These are phyloP conservation scores for Spilosoma lubricipeda DNA, from an alignment of 2,888 invertebrate species.

Conservation along the genomic window DNA sequence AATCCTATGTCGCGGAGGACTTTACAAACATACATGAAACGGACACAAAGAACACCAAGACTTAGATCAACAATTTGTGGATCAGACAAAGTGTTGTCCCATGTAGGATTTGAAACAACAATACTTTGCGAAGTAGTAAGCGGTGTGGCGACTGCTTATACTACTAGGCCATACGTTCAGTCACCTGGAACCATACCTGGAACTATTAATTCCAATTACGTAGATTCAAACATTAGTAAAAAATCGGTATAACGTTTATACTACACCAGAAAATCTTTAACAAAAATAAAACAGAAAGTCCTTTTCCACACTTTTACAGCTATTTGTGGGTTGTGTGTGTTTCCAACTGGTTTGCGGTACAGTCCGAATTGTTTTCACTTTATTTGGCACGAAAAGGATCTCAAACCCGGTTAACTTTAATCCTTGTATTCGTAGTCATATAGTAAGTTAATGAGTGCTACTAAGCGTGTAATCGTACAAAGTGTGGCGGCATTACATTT, in stretches of 20 bases:
- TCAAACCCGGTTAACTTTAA: conserved; percentile 9
- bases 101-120: no score
- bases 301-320: background rate
- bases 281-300: background rate
- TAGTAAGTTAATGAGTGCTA: conserved; percentile 16
- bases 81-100: no score
- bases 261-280: background rate
- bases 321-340: background rate
- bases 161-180: no score
- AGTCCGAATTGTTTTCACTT: background rate
- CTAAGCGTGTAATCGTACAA: conserved; percentile 11
- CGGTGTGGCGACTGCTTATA: no score
- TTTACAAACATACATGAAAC: no score
- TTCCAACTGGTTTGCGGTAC: background rate
- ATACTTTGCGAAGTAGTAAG: no score
- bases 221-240: background rate
- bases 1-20: no score
- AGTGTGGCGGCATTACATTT: conserved; percentile 21
- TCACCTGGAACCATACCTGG: no score
- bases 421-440: conserved; percentile 7
- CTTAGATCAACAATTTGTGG: no score
- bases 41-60: no score
- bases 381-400: conserved; percentile 5
- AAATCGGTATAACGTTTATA: background rate
- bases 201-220: no score